Conservation (phyloP, 2,888 invertebrate genomes). For the Thumatha senex region DNA sequence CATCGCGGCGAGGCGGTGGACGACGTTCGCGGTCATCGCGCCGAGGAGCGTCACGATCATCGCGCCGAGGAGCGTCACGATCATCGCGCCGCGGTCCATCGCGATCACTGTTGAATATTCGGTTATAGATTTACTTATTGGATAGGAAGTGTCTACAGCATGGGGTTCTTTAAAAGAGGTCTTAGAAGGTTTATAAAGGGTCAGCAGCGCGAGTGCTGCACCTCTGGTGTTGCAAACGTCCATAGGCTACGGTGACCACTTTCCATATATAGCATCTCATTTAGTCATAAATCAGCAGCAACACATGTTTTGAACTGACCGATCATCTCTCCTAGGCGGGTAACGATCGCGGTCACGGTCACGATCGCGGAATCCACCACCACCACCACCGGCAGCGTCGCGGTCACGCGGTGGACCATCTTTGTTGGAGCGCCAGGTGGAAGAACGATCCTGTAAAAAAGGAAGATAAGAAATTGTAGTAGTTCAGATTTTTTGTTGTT, state of each 20-base stretch:
- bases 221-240: no score
- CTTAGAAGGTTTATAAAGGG: no score
- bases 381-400: slow-evolving; percentile 33
- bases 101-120: slow-evolving; percentile 34
- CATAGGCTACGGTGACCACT: no score
- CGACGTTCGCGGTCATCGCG: slow-evolving; percentile 48
- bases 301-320: slow-evolving; percentile 20
- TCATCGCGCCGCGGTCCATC: slow-evolving; percentile 54
- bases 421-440: slow-evolving; percentile 70
- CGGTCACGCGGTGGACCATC: slow-evolving; percentile 59
- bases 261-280: no score
- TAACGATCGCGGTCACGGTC: slow-evolving; percentile 56
- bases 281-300: no score
- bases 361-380: slow-evolving; percentile 40
- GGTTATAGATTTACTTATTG: no score
- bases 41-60: slow-evolving; percentile 50
- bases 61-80: slow-evolving; percentile 55
- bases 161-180: no score
- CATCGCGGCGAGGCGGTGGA: slow-evolving; percentile 69
- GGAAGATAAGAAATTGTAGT: neutral
- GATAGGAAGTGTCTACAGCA: no score
- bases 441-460: slow-evolving; percentile 61
- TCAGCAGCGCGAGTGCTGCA: no score
- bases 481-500: no score
- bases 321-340: slow-evolving; percentile 62